phyloP scores from a whole-genome alignment of 1,140 invertebrate species.

The Bradynema listronoti region DNA sequence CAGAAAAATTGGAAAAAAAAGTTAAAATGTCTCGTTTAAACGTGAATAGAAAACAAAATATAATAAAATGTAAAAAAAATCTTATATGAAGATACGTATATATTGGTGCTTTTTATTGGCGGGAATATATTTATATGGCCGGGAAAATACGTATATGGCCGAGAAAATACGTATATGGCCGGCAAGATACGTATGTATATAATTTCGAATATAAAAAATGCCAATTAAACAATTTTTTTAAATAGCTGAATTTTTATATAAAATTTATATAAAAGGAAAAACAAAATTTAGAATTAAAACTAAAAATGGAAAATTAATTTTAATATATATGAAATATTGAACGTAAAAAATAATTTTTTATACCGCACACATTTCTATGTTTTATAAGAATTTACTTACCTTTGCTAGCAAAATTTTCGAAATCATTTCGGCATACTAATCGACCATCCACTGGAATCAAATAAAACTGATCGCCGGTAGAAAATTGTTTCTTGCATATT shows the following conservation, averaged over 20 bases:
- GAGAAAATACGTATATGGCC: no score
- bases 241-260: conserved; percentile 6
- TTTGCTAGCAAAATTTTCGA: conserved; percentile 53
- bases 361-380: no score
- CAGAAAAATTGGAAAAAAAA: neutral
- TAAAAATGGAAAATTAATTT: neutral
- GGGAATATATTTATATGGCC: no score
- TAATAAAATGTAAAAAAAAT: no score
- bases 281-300: conserved; percentile 6
- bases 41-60: no score
- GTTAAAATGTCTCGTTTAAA: neutral
- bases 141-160: no score
- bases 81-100: no score
- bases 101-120: no score
- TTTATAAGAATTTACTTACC: conserved; percentile 40
- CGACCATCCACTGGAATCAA: conserved; percentile 54
- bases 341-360: neutral
- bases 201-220: neutral
- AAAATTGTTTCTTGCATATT: conserved; percentile 45
- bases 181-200: conserved; percentile 8
- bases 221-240: conserved; percentile 12
- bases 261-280: conserved; percentile 1
- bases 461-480: conserved; percentile 55
- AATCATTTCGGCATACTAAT: conserved; percentile 54
- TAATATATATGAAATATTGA: neutral